A percentile compares a stretch with the other conserved stretches of the same genome.
These are phyloP conservation scores for Heliconius hortense DNA, from an alignment of 2,888 invertebrate species.

Conservation along the genomic window DNA sequence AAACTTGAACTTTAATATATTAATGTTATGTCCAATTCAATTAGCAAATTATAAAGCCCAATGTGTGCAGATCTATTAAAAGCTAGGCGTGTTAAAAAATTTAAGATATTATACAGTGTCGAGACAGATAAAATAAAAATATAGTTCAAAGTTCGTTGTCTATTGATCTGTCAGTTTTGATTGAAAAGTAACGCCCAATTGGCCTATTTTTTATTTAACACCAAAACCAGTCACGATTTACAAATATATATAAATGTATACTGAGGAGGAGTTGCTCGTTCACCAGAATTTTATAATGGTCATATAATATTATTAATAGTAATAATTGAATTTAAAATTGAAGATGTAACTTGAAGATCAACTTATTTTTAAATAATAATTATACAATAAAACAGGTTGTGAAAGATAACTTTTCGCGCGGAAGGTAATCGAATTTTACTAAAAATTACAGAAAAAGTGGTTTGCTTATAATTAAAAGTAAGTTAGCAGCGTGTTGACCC, in stretches of 20 bases:
- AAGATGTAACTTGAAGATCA: background rate
- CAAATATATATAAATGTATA: background rate
- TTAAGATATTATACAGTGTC: background rate
- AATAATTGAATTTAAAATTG: constrained; percentile 2
- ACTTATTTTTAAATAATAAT: constrained; percentile 12
- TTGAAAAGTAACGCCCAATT: constrained; percentile 36
- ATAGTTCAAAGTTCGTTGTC: constrained; percentile 33
- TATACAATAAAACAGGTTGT: constrained; percentile 19
- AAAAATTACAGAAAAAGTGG: constrained; percentile 22
- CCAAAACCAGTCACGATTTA: constrained; percentile 26
- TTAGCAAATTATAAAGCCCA: background rate
- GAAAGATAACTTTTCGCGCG: constrained; percentile 18
- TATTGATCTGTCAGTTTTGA: constrained; percentile 38
- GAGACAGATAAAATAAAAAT: constrained; percentile 19
- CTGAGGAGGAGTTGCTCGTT: too few relatives aligned
- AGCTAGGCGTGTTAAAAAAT: background rate
- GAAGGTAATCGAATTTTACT: constrained; percentile 27
- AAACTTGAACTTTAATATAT: too few relatives aligned
- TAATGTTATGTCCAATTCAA: background rate
- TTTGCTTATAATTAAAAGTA: constrained; percentile 34
- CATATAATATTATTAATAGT: background rate
- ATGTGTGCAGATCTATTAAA: background rate
- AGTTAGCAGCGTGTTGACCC: constrained; percentile 33
- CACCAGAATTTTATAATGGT: background rate
- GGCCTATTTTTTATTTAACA: constrained; percentile 32